Evolutionary conservation across 2,113 vertebrate genomes (phyloP).

Genomic region (Thomomys bottae): DNA sequence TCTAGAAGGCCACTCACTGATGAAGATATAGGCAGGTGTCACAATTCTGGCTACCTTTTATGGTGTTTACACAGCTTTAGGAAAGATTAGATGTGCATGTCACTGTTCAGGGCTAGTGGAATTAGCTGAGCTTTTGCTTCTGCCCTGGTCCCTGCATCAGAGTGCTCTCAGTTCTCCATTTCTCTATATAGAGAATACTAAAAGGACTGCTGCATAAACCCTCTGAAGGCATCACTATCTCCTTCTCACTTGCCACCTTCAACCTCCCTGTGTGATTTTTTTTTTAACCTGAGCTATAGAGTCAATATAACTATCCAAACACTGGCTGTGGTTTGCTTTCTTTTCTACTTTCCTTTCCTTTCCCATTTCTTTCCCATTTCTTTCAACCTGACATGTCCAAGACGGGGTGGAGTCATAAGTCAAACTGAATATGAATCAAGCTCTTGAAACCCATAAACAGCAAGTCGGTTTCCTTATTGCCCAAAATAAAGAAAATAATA

Average conservation of each 20-base stretch:
- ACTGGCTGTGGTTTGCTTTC: no score
- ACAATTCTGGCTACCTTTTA: neutral
- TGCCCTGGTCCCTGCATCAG: no score
- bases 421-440: neutral
- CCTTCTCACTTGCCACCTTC: neutral
- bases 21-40: neutral
- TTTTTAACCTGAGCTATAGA: neutral
- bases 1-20: neutral
- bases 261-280: neutral
- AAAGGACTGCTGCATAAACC: neutral
- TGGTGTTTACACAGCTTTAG: neutral
- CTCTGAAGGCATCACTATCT: neutral
- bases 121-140: no score
- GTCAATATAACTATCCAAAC: no score
- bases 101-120: neutral
- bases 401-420: neutral
- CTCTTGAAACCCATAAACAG: neutral
- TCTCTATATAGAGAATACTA: neutral
- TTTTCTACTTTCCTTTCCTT: no score
- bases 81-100: neutral
- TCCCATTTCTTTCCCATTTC: neutral
- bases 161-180: neutral
- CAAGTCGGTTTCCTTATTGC: conserved; percentile 1
- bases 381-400: neutral
- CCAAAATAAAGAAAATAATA: conserved; percentile 11